Evolutionary conservation across 2,888 invertebrate species (phyloP), one percentile per base, ranked within the genome.

Genomic region (Aproaerema taeniolella): DNA sequence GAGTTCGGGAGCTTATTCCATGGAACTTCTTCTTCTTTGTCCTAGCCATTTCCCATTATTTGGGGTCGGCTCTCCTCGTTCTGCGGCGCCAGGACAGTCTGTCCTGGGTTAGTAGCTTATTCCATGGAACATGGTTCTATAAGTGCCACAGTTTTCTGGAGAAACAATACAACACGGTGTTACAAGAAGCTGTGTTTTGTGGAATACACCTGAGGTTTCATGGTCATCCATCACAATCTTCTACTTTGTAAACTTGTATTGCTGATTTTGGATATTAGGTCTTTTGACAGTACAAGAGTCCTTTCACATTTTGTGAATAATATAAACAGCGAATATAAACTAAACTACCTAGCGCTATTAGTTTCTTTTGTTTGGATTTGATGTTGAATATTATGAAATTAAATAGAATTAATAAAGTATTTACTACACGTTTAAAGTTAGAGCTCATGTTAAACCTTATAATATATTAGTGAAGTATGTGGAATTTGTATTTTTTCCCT

Each of bases 181-280:
- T n/a, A n/a, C n/a, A n/a, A n/a, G n/a, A n/a, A n/a, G n/a, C n/a
- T n/a, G n/a, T n/a, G n/a, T n/a, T n/a, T n/a, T n/a, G n/a, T n/a
- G n/a, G n/a, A n/a, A n/a, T n/a, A n/a, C n/a, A n/a, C n/a, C n/a
- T n/a, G n/a, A n/a, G n/a, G n/a, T n/a, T n/a, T n/a, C n/a, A n/a
- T n/a, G n/a, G n/a, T n/a, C n/a, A n/a, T n/a, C n/a, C n/a, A n/a
- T n/a, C n/a, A n/a, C 61, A 53, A 64, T 60, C 61, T 59, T 72
- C 70, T 69, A 66, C 62, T 71, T 64, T 73, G 69, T 63, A 68
- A 67, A 55, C 66, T 66, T 60, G 65, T 68, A 58, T 69, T 60
- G 55, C 70, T 65, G 52, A 58, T 77, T 79, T 78, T 81, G 66
- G 75, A 78, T 73, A 63, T 58, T 70, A 69, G 61, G 77, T 79